A percentile compares a stretch with the other conserved stretches of the same genome.
Evolutionary conservation across 2,888 invertebrate genomes (phyloP).

Genomic region (Noctuana brunneofusca): DNA sequence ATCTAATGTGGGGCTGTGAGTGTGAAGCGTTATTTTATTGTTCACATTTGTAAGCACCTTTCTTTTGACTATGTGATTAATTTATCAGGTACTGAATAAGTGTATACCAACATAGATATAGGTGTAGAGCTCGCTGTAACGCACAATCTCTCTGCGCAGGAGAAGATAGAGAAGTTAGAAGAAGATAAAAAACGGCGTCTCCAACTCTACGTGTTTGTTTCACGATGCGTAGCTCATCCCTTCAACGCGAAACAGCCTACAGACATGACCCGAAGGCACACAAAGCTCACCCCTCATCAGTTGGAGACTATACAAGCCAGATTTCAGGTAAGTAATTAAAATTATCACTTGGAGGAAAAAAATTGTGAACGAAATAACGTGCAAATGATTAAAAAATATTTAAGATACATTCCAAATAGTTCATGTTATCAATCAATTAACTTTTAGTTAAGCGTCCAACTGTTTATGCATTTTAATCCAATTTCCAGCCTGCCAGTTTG

Average conservation of each 20-base stretch:
- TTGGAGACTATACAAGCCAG: constrained; percentile 96
- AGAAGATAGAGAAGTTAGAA: constrained; percentile 97
- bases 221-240: constrained; percentile 98
- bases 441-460: no score
- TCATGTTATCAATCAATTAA: no score
- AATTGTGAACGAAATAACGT: no score
- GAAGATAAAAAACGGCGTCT: constrained; percentile 97
- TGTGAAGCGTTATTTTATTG: no score
- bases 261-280: constrained; percentile 97
- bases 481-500: no score
- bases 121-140: background rate
- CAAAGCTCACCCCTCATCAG: constrained; percentile 98
- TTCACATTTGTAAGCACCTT: no score
- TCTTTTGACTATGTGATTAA: background rate
- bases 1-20: no score
- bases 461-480: no score
- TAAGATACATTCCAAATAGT: no score
- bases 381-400: no score
- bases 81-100: no score
- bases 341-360: background rate
- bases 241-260: constrained; percentile 99
- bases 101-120: no score
- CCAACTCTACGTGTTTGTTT: constrained; percentile 98
- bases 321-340: constrained; percentile 88
- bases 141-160: constrained; percentile 69